Evolutionary conservation across 2,113 vertebrate genomes (phyloP).

Genomic region (Spermophilus dauricus): DNA sequence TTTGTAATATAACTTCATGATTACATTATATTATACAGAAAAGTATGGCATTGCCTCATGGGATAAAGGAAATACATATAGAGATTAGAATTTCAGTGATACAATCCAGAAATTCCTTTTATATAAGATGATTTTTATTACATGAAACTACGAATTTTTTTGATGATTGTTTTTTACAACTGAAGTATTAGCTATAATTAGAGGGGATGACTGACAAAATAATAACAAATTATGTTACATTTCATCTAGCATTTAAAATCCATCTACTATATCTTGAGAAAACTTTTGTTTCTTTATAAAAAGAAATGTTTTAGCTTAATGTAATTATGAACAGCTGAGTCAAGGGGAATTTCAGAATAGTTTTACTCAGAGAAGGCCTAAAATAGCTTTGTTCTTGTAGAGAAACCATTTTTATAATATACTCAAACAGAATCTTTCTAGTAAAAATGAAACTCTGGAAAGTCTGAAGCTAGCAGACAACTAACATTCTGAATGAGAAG

Average conservation of each 20-base stretch:
- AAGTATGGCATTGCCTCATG: not conserved
- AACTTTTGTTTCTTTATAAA: constrained; percentile 51
- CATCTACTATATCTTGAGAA: not conserved
- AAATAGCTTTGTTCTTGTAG: constrained; percentile 71
- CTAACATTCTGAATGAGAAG: constrained; percentile 67
- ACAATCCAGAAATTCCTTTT: constrained; percentile 2
- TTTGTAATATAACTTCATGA: not conserved
- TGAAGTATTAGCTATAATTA: constrained; percentile 49
- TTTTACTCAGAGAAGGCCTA: constrained; percentile 53
- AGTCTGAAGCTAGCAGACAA: constrained; percentile 61
- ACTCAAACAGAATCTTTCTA: constrained; percentile 61
- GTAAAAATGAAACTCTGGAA: constrained; percentile 63
- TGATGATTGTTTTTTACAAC: not conserved
- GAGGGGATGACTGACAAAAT: constrained; percentile 48
- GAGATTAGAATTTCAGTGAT: constrained; percentile 24
- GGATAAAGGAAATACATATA: constrained; percentile 25
- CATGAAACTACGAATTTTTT: not conserved
- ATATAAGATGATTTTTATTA: constrained; percentile 31
- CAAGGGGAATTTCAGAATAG: constrained; percentile 59
- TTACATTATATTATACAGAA: constrained; percentile 2
- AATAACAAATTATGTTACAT: constrained; percentile 11
- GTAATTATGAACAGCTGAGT: constrained; percentile 60
- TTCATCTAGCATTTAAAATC: constrained; percentile 63
- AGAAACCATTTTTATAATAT: constrained; percentile 54
- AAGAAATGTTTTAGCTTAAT: constrained; percentile 62